Percentiles rank a stretch among this genome's conserved stretches.
These are phyloP conservation scores for Syngnathus rostellatus DNA, from an alignment of 2,797 vertebrate genomes.

Conservation along the genomic window DNA sequence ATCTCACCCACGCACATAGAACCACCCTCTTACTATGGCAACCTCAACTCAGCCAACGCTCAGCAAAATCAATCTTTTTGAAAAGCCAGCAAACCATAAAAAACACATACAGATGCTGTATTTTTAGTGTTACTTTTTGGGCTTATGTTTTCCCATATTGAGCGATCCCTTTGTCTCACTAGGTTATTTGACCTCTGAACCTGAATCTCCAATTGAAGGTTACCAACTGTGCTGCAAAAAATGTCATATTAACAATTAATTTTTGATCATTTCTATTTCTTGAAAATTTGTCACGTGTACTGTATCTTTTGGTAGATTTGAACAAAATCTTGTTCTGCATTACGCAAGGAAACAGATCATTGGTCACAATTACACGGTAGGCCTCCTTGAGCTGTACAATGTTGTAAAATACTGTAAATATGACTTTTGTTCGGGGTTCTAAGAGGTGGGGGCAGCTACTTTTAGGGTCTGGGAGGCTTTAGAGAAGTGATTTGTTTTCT, in stretches of 20 bases:
- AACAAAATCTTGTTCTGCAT: slow-evolving; percentile 63
- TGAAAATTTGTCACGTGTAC: slow-evolving; percentile 75
- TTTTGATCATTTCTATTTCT: slow-evolving; percentile 71
- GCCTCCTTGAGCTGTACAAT: slow-evolving; percentile 68
- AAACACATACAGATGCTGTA: slow-evolving; percentile 53
- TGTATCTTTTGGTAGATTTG: slow-evolving; percentile 83
- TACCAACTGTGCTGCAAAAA: slow-evolving; percentile 54
- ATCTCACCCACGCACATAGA: neutral
- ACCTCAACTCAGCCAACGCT: slow-evolving; percentile 1
- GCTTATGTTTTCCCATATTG: slow-evolving; percentile 46
- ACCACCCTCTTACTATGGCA: slow-evolving; percentile 29
- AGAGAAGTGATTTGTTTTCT: slow-evolving; percentile 24
- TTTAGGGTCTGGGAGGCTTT: slow-evolving; percentile 37
- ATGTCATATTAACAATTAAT: slow-evolving; percentile 65
- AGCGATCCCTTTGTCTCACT: slow-evolving; percentile 42
- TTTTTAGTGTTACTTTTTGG: slow-evolving; percentile 29
- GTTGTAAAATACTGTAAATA: slow-evolving; percentile 99
- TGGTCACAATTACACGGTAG: slow-evolving; percentile 67
- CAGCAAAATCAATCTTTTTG: slow-evolving; percentile 24
- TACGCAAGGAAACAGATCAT: slow-evolving; percentile 51
- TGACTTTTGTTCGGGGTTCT: slow-evolving; percentile 57
- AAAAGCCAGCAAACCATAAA: slow-evolving; percentile 18
- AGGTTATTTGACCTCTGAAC: slow-evolving; percentile 49
- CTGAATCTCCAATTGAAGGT: slow-evolving; percentile 36
- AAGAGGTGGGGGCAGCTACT: slow-evolving; percentile 19